phyloP scores from a whole-genome alignment of 2,113 vertebrate species.

The Triplophysa dalaica region DNA sequence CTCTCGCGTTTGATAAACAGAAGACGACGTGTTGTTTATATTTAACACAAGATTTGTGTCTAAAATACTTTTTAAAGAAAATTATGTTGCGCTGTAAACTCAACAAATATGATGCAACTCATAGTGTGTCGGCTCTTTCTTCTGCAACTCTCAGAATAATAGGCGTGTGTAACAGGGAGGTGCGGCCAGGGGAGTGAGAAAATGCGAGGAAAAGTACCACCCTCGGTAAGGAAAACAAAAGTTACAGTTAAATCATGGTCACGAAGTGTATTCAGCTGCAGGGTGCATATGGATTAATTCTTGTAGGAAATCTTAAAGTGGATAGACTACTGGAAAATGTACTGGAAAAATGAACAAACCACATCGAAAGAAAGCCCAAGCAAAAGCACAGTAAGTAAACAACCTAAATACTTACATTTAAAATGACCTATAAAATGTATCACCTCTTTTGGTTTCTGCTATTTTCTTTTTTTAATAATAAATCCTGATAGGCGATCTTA shows the following conservation, averaged over 20 bases:
- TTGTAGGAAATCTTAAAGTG: slow-evolving; percentile 7
- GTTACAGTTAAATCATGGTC: slow-evolving; percentile 47
- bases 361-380: slow-evolving; percentile 37
- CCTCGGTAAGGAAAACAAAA: slow-evolving; percentile 46
- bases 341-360: slow-evolving; percentile 55
- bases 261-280: slow-evolving; percentile 15
- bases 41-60: neutral
- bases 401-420: neutral
- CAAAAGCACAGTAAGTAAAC: slow-evolving; percentile 46
- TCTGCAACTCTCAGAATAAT: slow-evolving; percentile 21
- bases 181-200: slow-evolving; percentile 44
- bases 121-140: slow-evolving; percentile 15
- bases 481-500: neutral
- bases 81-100: neutral
- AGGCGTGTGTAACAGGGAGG: slow-evolving; percentile 51
- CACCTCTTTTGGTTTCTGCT: neutral
- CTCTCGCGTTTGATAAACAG: neutral
- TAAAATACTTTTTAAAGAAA: neutral
- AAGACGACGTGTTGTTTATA: neutral
- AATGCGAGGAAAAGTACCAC: slow-evolving; percentile 49
- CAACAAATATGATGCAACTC: neutral
- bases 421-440: no score
- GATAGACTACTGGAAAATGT: slow-evolving; percentile 39
- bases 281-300: slow-evolving; percentile 42
- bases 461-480: neutral